Percentiles rank a stretch among this genome's conserved stretches.
These are phyloP conservation scores for Lontra canadensis DNA, from an alignment of 2,113 vertebrate species.

Conservation along the genomic window DNA sequence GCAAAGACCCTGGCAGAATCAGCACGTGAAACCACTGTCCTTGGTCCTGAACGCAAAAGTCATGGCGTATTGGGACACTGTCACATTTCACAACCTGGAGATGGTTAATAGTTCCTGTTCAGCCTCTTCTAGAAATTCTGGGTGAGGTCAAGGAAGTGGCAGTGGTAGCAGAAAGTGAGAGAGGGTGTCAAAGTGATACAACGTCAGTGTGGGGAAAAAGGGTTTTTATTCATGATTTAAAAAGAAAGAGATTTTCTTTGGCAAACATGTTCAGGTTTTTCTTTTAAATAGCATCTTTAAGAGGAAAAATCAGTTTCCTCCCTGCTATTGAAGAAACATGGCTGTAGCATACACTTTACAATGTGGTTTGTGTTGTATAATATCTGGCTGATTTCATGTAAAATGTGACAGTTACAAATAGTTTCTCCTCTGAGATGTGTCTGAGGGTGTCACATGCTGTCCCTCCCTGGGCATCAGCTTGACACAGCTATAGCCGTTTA, in stretches of 20 bases:
- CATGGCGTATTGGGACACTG: accelerated
- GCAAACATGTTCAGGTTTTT: neutral
- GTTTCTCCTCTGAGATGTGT: neutral
- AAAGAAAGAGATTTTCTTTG: conserved; percentile 34
- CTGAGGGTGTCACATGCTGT: neutral
- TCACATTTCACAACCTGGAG: neutral
- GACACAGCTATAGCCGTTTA: accelerated
- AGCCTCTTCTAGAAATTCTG: neutral
- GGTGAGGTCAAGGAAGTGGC: neutral
- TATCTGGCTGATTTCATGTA: neutral
- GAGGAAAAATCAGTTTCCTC: neutral
- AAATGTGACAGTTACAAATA: neutral
- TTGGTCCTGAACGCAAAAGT: conserved; percentile 69
- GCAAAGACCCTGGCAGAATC: accelerated
- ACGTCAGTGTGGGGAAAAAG: neutral
- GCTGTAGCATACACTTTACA: neutral
- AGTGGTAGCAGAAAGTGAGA: neutral
- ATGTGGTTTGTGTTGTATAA: neutral
- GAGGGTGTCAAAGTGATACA: neutral
- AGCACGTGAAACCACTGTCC: neutral
- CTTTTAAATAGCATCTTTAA: neutral
- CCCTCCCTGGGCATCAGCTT: neutral
- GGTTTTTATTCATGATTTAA: neutral
- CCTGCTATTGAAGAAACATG: neutral
- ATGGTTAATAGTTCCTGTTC: neutral